These are phyloP conservation scores for Cheilosia vulpina DNA, from an alignment of 2,888 invertebrate species.

Conservation along the genomic window DNA sequence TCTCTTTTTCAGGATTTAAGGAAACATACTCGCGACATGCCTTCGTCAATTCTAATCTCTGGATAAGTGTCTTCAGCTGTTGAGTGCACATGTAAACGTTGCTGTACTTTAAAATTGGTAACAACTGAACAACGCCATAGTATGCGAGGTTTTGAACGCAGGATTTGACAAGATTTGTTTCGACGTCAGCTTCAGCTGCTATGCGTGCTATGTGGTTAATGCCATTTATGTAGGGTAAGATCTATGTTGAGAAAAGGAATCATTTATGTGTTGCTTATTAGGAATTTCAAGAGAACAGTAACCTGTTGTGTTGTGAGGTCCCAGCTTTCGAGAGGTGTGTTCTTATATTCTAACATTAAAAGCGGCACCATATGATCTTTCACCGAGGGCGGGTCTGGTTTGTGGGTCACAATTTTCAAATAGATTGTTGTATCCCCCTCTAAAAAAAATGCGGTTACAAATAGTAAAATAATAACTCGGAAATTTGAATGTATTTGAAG, in stretches of 20 bases:
- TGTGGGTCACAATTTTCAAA: constrained; percentile 92
- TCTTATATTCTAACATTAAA: constrained; percentile 87
- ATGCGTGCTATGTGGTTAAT: constrained; percentile 96
- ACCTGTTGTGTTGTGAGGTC: constrained; percentile 97
- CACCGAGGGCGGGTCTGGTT: constrained; percentile 92
- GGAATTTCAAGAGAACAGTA: neutral
- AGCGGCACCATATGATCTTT: constrained; percentile 96
- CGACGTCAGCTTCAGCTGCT: constrained; percentile 95
- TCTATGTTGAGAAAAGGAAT: constrained; percentile 75
- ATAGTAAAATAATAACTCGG: neutral
- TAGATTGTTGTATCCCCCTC: constrained; percentile 95
- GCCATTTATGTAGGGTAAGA: constrained; percentile 93
- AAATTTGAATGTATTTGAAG: too few species aligned
- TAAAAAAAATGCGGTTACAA: constrained; percentile 78
- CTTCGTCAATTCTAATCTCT: constrained; percentile 87
- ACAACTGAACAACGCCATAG: constrained; percentile 89
- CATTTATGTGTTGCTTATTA: neutral
- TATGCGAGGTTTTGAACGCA: constrained; percentile 96
- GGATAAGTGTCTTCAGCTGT: constrained; percentile 88
- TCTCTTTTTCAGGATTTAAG: constrained; percentile 81
- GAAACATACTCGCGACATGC: constrained; percentile 86
- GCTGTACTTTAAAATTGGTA: constrained; percentile 93
- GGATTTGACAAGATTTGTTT: constrained; percentile 96
- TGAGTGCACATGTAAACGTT: constrained; percentile 94
- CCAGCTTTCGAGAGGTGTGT: constrained; percentile 91